phyloP scores from a whole-genome alignment of 2,113 vertebrate species.

The Xyliphius kryptos region DNA sequence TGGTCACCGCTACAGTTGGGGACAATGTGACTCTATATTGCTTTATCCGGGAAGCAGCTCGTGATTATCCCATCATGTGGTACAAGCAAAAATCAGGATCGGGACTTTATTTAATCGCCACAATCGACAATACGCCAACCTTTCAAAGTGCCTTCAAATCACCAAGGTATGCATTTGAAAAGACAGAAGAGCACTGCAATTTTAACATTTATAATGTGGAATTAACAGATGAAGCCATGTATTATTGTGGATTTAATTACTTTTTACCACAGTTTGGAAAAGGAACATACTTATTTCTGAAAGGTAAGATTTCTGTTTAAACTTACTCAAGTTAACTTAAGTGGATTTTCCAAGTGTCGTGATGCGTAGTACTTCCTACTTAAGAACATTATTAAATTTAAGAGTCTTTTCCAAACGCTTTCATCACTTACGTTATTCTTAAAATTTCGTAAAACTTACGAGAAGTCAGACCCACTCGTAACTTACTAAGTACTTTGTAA shows the following conservation, averaged over 20 bases:
- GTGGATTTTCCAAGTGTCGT: too few species aligned
- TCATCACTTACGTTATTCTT: too few species aligned
- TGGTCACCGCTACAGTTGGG: slow-evolving; percentile 5
- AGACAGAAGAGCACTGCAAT: background rate
- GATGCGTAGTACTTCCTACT: too few species aligned
- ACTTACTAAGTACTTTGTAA: too few species aligned
- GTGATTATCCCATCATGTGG: background rate
- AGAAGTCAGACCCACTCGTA: too few species aligned
- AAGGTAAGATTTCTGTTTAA: slow-evolving; percentile 4
- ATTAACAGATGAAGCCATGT: slow-evolving; percentile 16
- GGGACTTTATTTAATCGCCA: background rate
- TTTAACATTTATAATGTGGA: slow-evolving; percentile 5
- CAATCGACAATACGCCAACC: background rate
- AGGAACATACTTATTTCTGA: slow-evolving; percentile 14
- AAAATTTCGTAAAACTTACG: too few species aligned
- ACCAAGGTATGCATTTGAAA: background rate
- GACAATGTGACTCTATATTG: slow-evolving; percentile 11
- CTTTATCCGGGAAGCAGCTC: background rate
- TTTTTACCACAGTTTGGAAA: slow-evolving; percentile 8
- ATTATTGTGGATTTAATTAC: slow-evolving; percentile 11
- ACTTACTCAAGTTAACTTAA: too few species aligned
- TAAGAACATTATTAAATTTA: too few species aligned
- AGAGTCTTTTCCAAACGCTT: too few species aligned
- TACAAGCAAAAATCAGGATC: slow-evolving; percentile 16
- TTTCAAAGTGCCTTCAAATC: background rate